Percentiles rank a stretch among this genome's conserved stretches.
Conservation (phyloP, 2,888 invertebrate species). For the Anthophora plumipes region DNA sequence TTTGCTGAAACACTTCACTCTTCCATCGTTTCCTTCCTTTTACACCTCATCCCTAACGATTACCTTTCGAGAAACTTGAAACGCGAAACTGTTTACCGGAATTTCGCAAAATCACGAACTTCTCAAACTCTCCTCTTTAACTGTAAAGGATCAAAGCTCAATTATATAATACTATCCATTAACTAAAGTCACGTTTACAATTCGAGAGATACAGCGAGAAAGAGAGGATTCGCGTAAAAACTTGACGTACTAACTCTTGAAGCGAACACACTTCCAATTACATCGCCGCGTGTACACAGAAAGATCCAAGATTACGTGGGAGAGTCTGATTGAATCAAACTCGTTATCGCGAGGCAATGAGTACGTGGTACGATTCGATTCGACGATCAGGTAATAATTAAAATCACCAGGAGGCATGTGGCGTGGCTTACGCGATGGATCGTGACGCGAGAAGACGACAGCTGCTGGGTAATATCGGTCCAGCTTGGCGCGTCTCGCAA, state of each 20-base stretch:
- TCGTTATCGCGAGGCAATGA: neutral
- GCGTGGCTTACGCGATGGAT: constrained; percentile 17
- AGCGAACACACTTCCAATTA: constrained; percentile 7
- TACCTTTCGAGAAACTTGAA: neutral
- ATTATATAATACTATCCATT: constrained; percentile 16
- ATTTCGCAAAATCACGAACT: neutral
- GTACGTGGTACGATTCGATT: constrained; percentile 28
- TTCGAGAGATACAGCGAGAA: neutral
- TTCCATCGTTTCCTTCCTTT: neutral
- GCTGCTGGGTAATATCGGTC: constrained; percentile 55
- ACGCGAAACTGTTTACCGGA: neutral
- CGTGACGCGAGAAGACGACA: constrained; percentile 42
- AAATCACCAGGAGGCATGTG: constrained; percentile 17
- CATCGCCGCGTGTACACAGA: too few relatives aligned
- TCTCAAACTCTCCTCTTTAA: neutral
- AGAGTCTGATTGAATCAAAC: constrained; percentile 1
- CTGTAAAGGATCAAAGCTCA: neutral
- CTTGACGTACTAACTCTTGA: neutral
- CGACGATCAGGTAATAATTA: constrained; percentile 47
- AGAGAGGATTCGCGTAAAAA: neutral
- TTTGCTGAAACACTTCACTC: neutral
- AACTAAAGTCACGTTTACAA: constrained; percentile 12
- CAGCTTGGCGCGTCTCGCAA: constrained; percentile 7
- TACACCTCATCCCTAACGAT: neutral
- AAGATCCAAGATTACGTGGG: neutral